These are phyloP conservation scores for Cyclophora albipunctata DNA, from an alignment of 2,888 invertebrate genomes.

Conservation along the genomic window DNA sequence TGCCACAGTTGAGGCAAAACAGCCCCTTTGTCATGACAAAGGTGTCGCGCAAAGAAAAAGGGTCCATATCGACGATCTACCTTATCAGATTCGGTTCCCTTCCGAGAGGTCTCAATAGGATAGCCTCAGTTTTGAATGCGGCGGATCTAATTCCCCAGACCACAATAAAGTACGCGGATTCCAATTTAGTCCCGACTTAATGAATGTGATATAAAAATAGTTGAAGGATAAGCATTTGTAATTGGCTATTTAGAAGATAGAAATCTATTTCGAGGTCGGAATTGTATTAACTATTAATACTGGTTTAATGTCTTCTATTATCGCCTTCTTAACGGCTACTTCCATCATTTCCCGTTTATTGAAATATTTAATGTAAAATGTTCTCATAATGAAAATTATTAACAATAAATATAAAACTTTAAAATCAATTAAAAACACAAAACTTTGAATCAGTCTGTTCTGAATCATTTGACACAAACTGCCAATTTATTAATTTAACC, in stretches of 20 bases:
- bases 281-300: too few relatives aligned
- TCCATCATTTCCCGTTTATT: too few relatives aligned
- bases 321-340: too few relatives aligned
- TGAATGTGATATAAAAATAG: conserved; percentile 43
- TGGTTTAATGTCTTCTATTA: too few relatives aligned
- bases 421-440: conserved; percentile 11
- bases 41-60: conserved; percentile 74
- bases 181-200: conserved; percentile 52
- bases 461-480: conserved; percentile 19
- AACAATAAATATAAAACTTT: background rate
- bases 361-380: too few relatives aligned
- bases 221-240: conserved; percentile 40
- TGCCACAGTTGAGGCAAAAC: conserved; percentile 71
- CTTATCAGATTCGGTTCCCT: conserved; percentile 74
- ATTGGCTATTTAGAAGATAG: too few relatives aligned
- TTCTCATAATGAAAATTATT: too few relatives aligned
- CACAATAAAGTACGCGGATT: conserved; percentile 61
- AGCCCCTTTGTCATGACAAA: conserved; percentile 74
- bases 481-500: conserved; percentile 19
- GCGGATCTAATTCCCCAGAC: conserved; percentile 68
- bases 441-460: conserved; percentile 12
- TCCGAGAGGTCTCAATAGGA: conserved; percentile 72
- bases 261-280: too few relatives aligned
- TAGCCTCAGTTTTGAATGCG: conserved; percentile 66
- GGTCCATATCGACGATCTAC: conserved; percentile 70